Base-by-base conservation (phyloP, 2,113 vertebrate species). In the Lagenorhynchus albirostris region DNA sequence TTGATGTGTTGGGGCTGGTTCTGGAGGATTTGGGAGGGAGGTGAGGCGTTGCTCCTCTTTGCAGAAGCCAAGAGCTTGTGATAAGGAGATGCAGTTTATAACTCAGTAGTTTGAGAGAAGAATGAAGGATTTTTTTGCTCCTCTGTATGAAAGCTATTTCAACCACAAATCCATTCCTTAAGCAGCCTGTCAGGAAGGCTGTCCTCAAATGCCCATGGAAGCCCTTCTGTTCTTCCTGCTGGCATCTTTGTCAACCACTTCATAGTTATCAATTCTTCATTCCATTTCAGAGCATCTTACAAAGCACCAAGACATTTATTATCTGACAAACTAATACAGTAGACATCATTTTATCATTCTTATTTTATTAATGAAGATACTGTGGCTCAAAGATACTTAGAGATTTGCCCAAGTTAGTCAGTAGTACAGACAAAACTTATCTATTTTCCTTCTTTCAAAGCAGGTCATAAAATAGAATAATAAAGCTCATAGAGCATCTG, bases 361-460 rank as follows among this genome's bases (percentile, higher is more conserved):
- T 60, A 77, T 33, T 95, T 95, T 94, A 81, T 53, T 93, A 65
- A 70, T 71, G 47, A 95, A 68, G 38, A 31, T 86, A 29, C n/a
- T 80, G 4, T 92, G 29, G 21, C 67, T 90, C 74, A 47, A 62
- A 84, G n/a, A 65, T 68, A 67, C n/a, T 36, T 68, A 55, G 58
- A 82, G 41, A 47, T 88, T 84, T 31, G 5, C 60, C 31, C 53
- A 71, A 92, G 41, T 89, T 96, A 93, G 33, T 53, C 86, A 81
- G 44, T 58, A 84, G 23, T 53, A 1, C 53, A 81, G 60, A 55
- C 68, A 80, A 87, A 87, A 87, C 83, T 77, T 60, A 65, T 55
- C 36, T 94, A 8, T 96, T 87, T 91, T 74, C 58, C 36, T 91
- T 88, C 70, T 84, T 91, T 77, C 55, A 93, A 81, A 87, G 58